Conservation (phyloP, 2,113 vertebrate genomes). For the Tauraco erythrolophus region DNA sequence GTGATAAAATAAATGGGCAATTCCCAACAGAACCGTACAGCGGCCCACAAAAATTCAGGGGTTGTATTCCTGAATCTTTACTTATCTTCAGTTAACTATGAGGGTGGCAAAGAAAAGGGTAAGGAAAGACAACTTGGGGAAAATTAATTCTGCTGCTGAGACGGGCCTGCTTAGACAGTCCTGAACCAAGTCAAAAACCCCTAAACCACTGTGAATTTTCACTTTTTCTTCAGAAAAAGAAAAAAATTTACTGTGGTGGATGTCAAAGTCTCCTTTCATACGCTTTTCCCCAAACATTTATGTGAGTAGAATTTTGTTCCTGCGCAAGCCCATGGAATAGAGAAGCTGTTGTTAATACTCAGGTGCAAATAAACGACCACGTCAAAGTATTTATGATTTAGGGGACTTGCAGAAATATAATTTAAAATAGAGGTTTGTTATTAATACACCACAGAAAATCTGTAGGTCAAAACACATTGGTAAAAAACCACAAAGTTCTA, state of each 20-base stretch:
- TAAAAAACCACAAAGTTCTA: neutral
- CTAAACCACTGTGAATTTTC: neutral
- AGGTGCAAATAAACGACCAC: neutral
- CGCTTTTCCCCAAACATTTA: neutral
- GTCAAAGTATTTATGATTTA: neutral
- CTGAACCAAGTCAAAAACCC: neutral
- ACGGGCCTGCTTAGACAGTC: neutral
- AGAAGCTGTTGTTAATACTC: slow-evolving; percentile 1
- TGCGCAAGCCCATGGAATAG: neutral
- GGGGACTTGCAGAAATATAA: neutral
- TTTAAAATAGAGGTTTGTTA: neutral
- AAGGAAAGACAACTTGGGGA: neutral
- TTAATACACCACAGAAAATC: neutral
- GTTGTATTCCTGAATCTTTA: neutral
- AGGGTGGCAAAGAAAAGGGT: neutral
- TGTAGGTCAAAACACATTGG: neutral
- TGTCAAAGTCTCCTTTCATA: slow-evolving; percentile 15
- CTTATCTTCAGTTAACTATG: neutral
- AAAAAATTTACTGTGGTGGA: neutral
- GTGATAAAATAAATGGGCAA: neutral
- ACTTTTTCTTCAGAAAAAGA: neutral
- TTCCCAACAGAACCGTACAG: neutral
- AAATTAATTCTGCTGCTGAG: neutral
- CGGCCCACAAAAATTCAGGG: neutral
- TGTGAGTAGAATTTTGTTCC: neutral